These are phyloP conservation scores for Sinocyclocheilus anophthalmus DNA, from an alignment of 2,113 vertebrate genomes.

Conservation along the genomic window DNA sequence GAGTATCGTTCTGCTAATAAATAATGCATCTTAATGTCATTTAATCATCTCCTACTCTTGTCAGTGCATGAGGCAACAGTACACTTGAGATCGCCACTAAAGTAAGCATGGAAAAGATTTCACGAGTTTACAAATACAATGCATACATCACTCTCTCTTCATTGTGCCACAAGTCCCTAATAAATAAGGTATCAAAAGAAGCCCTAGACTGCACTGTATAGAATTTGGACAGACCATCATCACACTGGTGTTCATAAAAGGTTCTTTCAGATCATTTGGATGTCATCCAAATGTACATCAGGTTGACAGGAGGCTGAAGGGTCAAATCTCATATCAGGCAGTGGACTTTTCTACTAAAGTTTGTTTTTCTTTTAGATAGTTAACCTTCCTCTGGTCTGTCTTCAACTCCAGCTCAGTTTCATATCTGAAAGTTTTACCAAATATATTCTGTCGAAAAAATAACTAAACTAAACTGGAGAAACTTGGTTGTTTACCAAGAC, in stretches of 20 bases:
- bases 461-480: not conserved
- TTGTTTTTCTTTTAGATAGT: not conserved
- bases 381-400: not conserved
- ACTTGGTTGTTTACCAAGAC: too few relatives aligned
- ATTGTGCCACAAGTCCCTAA: slow-evolving; percentile 58
- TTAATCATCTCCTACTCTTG: not conserved
- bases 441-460: not conserved
- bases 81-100: slow-evolving; percentile 32
- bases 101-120: not conserved
- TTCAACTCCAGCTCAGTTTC: not conserved
- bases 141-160: slow-evolving; percentile 60
- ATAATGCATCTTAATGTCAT: not conserved
- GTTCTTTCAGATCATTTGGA: slow-evolving; percentile 65
- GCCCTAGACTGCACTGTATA: slow-evolving; percentile 60
- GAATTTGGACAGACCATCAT: slow-evolving; percentile 65
- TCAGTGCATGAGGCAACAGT: not conserved
- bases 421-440: not conserved
- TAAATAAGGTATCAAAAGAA: slow-evolving; percentile 74
- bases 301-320: slow-evolving; percentile 37
- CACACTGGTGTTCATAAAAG: slow-evolving; percentile 59
- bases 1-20: slow-evolving; percentile 14
- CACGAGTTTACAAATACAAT: slow-evolving; percentile 44
- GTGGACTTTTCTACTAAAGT: not conserved
- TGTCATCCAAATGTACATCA: slow-evolving; percentile 64
- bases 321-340: not conserved